Percentiles rank a stretch among this genome's conserved stretches.
Conservation (phyloP, 1,140 invertebrate genomes). For the Venturia canescens region DNA sequence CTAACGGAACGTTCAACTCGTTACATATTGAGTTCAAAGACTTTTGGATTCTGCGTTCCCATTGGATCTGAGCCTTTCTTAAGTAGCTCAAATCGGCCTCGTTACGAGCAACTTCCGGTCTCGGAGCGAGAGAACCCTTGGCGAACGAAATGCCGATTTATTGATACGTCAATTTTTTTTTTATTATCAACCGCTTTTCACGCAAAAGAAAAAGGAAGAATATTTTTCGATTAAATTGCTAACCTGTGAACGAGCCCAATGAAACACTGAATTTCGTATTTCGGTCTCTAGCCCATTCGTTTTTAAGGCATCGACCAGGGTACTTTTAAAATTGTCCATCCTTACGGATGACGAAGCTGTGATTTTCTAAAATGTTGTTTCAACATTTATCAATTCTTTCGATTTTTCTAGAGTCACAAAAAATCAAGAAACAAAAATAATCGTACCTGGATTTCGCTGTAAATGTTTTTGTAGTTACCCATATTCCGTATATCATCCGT, state of each 20-base stretch:
- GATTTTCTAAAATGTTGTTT: slow-evolving; percentile 79
- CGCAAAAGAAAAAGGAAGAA: not conserved
- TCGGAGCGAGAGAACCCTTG: slow-evolving; percentile 77
- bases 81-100: slow-evolving; percentile 80
- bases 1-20: slow-evolving; percentile 89
- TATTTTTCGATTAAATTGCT: slow-evolving; percentile 39
- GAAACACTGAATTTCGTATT: slow-evolving; percentile 88
- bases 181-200: no score
- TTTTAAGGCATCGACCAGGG: slow-evolving; percentile 85
- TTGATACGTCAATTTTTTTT: no score
- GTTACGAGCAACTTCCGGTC: slow-evolving; percentile 59
- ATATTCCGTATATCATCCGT: slow-evolving; percentile 80
- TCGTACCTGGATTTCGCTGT: slow-evolving; percentile 80
- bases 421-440: not conserved
- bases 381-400: not conserved
- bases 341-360: slow-evolving; percentile 84
- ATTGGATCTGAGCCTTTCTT: slow-evolving; percentile 90
- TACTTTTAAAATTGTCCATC: slow-evolving; percentile 86
- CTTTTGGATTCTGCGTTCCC: slow-evolving; percentile 96
- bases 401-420: not conserved
- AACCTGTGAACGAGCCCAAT: slow-evolving; percentile 84
- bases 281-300: slow-evolving; percentile 87
- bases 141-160: not conserved
- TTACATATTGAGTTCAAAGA: slow-evolving; percentile 96
- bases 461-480: slow-evolving; percentile 81